Evolutionary conservation across 2,888 invertebrate species (phyloP).

Genomic region (Ophion costatus): DNA sequence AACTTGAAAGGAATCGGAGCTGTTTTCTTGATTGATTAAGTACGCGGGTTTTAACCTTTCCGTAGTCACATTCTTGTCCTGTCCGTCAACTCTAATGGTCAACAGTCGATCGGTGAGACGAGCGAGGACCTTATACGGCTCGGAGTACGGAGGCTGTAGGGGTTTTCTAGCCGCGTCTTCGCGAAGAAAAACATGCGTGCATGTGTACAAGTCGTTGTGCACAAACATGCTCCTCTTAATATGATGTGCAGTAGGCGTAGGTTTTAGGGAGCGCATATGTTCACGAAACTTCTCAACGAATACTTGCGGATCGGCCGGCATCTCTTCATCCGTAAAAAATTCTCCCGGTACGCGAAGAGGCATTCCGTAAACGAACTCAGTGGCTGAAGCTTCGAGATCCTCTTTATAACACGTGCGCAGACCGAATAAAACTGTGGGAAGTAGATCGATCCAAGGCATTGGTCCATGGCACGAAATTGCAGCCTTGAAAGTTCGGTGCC

Average conservation of each 20-base stretch:
- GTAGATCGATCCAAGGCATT: background rate
- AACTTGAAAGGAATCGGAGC: too few relatives aligned
- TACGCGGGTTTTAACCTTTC: conserved; percentile 1
- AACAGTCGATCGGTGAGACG: background rate
- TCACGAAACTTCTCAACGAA: conserved; percentile 41
- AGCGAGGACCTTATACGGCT: too few relatives aligned
- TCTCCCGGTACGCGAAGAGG: conserved; percentile 52
- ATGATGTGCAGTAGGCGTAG: conserved; percentile 55
- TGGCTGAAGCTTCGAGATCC: conserved; percentile 36
- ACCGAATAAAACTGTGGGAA: conserved; percentile 8
- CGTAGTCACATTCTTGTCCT: background rate
- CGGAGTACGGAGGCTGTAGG: background rate
- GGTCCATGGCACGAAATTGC: conserved; percentile 12
- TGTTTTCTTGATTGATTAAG: background rate
- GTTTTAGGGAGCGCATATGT: conserved; percentile 45
- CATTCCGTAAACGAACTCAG: conserved; percentile 56
- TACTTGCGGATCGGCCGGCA: background rate
- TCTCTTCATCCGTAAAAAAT: conserved; percentile 42
- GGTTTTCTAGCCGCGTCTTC: background rate
- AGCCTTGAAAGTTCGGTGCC: background rate
- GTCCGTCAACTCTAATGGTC: background rate
- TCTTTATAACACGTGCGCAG: conserved; percentile 20
- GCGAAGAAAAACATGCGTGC: background rate
- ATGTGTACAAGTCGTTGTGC: conserved; percentile 1
- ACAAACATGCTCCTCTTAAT: conserved; percentile 26